Percentiles rank a stretch among this genome's conserved stretches.
phyloP scores from a whole-genome alignment of 2,797 vertebrate species.

The Arremon brunneinucha region DNA sequence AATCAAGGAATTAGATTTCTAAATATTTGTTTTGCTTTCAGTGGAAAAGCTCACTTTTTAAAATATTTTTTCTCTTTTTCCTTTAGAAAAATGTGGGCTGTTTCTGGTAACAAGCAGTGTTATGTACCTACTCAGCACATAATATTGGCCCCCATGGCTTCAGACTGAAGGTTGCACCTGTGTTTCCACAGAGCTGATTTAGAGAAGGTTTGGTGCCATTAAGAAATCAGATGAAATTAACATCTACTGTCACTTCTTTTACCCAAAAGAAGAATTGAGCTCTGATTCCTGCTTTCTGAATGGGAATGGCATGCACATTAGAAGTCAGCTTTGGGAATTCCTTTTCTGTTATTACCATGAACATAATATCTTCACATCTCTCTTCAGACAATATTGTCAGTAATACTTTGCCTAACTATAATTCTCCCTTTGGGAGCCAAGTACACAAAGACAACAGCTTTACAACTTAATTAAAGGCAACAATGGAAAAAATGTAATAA shows the following conservation, averaged over 20 bases:
- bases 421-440: conserved; percentile 62
- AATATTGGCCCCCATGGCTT: fast-evolving
- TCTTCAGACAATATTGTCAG: conserved; percentile 70
- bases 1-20: not conserved
- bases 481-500: conserved; percentile 42
- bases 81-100: fast-evolving
- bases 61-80: not conserved
- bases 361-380: conserved; percentile 50
- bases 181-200: not conserved
- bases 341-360: conserved; percentile 56
- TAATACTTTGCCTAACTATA: conserved; percentile 62
- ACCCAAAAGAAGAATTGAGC: not conserved
- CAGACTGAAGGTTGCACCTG: not conserved
- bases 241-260: not conserved
- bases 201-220: not conserved
- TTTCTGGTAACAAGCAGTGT: not conserved
- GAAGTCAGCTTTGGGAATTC: conserved; percentile 60
- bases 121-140: not conserved
- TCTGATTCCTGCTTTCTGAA: conserved; percentile 22
- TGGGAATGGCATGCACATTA: conserved; percentile 33
- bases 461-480: conserved; percentile 72
- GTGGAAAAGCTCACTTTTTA: not conserved
- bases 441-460: conserved; percentile 32
- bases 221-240: not conserved
- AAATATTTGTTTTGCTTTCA: not conserved